Evolutionary conservation across 2,888 invertebrate species (phyloP).

Genomic region (Synanthedon vespiformis): DNA sequence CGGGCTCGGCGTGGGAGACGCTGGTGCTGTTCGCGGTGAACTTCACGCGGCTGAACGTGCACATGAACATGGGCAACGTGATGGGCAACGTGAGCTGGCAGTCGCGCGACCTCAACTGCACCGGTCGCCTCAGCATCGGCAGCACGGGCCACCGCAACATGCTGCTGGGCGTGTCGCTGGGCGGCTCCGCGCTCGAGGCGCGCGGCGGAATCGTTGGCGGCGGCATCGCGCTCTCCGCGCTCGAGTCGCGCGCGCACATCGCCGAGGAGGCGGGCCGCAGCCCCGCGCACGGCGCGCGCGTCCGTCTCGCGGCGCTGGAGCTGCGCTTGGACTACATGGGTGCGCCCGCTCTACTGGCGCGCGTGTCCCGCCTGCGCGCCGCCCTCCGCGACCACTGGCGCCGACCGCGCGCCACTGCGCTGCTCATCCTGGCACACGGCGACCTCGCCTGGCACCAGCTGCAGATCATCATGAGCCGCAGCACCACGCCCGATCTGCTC

Average conservation of each 20-base stretch:
- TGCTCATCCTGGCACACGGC: slow-evolving; percentile 88
- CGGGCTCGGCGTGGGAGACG: slow-evolving; percentile 93
- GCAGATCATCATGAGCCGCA: slow-evolving; percentile 96
- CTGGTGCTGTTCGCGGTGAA: slow-evolving; percentile 95
- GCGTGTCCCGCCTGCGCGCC: slow-evolving; percentile 85
- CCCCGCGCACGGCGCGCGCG: slow-evolving; percentile 87
- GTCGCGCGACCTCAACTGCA: slow-evolving; percentile 91
- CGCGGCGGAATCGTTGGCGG: slow-evolving; percentile 98
- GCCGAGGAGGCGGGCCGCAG: slow-evolving; percentile 90
- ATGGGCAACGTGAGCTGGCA: slow-evolving; percentile 99
- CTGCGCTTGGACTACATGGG: slow-evolving; percentile 98
- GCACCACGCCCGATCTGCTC: slow-evolving; percentile 94
- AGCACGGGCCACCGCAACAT: slow-evolving; percentile 95
- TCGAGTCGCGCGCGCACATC: slow-evolving; percentile 88
- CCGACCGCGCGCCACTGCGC: slow-evolving; percentile 9
- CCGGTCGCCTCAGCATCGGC: slow-evolving; percentile 92
- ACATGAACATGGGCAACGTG: slow-evolving; percentile 99
- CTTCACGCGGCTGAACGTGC: slow-evolving; percentile 94
- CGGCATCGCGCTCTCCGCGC: slow-evolving; percentile 89
- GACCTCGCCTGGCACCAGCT: slow-evolving; percentile 94
- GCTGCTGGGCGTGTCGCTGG: slow-evolving; percentile 88
- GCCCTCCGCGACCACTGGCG: slow-evolving; percentile 89
- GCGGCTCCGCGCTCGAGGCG: slow-evolving; percentile 92
- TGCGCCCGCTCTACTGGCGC: slow-evolving; percentile 91
- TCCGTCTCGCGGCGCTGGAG: slow-evolving; percentile 87